Evolutionary conservation across 2,888 invertebrate genomes (phyloP).

Genomic region (Conus canariensis): DNA sequence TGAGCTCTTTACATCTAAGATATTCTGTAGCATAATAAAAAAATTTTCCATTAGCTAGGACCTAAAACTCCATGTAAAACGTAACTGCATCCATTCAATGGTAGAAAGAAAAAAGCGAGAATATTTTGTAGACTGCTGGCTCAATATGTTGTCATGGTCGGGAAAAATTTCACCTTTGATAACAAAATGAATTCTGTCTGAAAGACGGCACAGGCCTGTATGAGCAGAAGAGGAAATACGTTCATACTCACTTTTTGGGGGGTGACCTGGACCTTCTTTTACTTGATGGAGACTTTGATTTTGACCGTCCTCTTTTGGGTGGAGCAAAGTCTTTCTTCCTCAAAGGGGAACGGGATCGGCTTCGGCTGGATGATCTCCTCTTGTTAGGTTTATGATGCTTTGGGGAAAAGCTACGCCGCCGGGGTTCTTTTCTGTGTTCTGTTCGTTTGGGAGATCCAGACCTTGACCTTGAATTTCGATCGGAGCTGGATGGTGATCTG

Average conservation of each 20-base stretch:
- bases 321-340: constrained; percentile 17
- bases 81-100: too few relatives aligned
- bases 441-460: constrained; percentile 50
- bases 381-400: neutral
- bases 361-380: neutral
- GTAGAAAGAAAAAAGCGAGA: too few relatives aligned
- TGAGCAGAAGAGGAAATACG: too few relatives aligned
- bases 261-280: constrained; percentile 34
- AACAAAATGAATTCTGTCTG: too few relatives aligned
- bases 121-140: too few relatives aligned
- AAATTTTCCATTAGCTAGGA: too few relatives aligned
- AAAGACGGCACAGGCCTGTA: too few relatives aligned
- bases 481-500: constrained; percentile 49
- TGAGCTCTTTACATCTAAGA: too few relatives aligned
- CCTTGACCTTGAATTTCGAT: constrained; percentile 54
- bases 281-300: constrained; percentile 22
- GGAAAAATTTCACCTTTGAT: too few relatives aligned
- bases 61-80: too few relatives aligned
- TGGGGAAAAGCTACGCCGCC: neutral
- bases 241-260: constrained; percentile 27
- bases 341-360: constrained; percentile 40
- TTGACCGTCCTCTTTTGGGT: neutral
- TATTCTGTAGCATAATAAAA: too few relatives aligned
- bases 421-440: constrained; percentile 12
- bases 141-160: too few relatives aligned